Conservation (phyloP, 2,113 vertebrate species). For the Amazona guildingii region DNA sequence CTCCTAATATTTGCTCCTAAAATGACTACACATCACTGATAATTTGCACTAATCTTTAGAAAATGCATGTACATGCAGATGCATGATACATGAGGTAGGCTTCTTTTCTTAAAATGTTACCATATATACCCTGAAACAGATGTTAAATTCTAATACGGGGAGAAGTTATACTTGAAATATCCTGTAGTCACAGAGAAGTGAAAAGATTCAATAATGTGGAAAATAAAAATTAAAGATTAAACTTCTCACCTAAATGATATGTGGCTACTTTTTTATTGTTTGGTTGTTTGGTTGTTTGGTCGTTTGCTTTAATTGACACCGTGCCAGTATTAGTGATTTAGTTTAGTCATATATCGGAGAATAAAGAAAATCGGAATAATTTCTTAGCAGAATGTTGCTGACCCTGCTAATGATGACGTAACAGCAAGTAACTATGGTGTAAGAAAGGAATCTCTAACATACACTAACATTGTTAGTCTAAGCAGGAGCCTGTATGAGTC, state of each 20-base stretch:
- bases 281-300: neutral
- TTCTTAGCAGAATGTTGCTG: neutral
- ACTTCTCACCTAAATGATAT: neutral
- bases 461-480: neutral
- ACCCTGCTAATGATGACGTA: neutral
- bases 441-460: neutral
- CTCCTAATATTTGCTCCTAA: neutral
- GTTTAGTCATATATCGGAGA: neutral
- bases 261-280: neutral
- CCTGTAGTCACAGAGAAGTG: neutral
- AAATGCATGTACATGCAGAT: neutral
- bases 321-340: neutral
- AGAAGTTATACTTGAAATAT: neutral
- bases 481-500: neutral
- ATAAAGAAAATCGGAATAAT: neutral
- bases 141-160: neutral
- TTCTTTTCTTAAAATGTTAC: neutral
- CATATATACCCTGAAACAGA: neutral
- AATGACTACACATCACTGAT: neutral
- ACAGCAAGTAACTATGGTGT: neutral
- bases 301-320: neutral
- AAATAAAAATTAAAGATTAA: neutral
- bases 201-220: neutral
- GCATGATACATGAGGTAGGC: neutral
- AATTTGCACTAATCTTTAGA: neutral